These are phyloP conservation scores for Dendrocincla fuliginosa DNA, from an alignment of 2,797 vertebrate genomes.

Conservation along the genomic window DNA sequence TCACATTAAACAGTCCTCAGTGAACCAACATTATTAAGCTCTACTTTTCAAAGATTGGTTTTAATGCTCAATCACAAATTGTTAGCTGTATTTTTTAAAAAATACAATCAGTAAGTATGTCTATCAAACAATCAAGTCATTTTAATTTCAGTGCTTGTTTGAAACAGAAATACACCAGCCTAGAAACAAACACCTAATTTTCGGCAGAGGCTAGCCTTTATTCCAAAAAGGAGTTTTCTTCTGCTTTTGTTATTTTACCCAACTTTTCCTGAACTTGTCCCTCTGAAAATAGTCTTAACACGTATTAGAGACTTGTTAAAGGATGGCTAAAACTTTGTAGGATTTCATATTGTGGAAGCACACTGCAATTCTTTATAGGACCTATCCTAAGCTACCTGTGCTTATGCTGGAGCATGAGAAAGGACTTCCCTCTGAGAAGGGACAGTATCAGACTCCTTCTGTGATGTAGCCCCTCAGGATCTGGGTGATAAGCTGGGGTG, in stretches of 20 bases:
- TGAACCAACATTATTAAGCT: neutral
- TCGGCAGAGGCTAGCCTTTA: neutral
- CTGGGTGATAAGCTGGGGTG: neutral
- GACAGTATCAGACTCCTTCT: neutral
- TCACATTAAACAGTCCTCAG: neutral
- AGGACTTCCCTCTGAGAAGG: neutral
- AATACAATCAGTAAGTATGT: neutral
- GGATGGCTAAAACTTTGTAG: neutral
- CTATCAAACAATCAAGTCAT: neutral
- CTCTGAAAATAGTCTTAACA: neutral
- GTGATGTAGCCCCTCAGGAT: neutral
- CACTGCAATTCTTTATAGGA: neutral
- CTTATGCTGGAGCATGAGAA: neutral
- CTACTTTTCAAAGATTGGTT: neutral
- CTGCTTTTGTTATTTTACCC: neutral
- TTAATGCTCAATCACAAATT: neutral
- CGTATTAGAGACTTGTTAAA: neutral
- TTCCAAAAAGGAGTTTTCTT: neutral
- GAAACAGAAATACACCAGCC: neutral
- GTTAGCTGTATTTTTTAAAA: neutral
- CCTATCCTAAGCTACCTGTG: neutral
- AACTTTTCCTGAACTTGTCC: neutral
- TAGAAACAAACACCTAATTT: neutral
- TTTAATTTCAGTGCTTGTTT: neutral
- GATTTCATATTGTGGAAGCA: neutral